Evolutionary conservation across 2,797 vertebrate genomes (phyloP).

Genomic region (Hybognathus amarus): DNA sequence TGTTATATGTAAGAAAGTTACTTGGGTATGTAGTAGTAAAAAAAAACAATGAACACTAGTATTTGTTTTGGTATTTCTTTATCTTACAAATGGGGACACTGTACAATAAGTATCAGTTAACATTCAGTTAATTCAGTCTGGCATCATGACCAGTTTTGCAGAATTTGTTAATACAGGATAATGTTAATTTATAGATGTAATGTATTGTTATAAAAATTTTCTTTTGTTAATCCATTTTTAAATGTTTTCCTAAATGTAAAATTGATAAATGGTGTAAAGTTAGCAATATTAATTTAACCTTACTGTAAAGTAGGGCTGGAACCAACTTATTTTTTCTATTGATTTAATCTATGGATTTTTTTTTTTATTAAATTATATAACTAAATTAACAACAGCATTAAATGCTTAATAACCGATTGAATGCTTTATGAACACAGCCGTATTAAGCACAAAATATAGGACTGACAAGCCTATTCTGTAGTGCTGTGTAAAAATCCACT

Average conservation of each 20-base stretch:
- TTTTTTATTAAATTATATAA: background rate
- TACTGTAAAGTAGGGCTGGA: background rate
- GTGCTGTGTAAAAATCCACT: background rate
- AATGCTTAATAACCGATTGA: background rate
- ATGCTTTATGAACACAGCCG: background rate
- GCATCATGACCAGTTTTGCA: background rate
- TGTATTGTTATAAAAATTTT: background rate
- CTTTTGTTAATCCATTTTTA: background rate
- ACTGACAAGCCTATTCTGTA: background rate
- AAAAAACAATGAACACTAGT: background rate
- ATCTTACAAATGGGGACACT: background rate
- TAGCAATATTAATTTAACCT: background rate
- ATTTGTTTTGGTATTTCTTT: background rate
- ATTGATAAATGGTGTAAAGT: background rate
- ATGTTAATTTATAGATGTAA: background rate
- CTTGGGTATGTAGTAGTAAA: background rate
- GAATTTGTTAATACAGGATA: background rate
- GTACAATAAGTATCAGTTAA: no score
- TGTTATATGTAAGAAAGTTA: background rate
- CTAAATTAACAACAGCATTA: background rate
- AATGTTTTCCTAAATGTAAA: background rate
- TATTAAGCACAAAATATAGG: background rate
- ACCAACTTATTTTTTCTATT: background rate
- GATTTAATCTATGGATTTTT: no score
- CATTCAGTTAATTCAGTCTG: no score